Conservation (phyloP, 2,113 vertebrate genomes). For the Phrynocephalus versicolor region DNA sequence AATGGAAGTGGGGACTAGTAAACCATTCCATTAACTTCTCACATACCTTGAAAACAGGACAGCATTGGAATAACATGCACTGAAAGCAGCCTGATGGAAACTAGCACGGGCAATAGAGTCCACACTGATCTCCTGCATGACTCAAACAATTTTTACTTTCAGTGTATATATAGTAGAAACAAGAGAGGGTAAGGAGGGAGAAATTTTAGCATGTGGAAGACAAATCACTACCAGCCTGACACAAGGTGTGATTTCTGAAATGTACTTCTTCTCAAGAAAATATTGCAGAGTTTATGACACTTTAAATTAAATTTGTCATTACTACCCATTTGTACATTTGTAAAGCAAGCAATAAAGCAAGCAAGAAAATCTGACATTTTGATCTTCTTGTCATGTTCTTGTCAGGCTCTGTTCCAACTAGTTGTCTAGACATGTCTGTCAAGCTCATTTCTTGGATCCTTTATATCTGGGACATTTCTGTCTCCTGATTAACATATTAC, state of each 20-base stretch:
- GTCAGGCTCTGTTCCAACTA: conserved; percentile 43
- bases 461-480: conserved; percentile 23
- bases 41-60: no score
- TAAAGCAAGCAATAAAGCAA: conserved; percentile 36
- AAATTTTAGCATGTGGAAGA: conserved; percentile 3
- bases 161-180: not conserved
- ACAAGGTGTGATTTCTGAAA: not conserved
- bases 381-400: conserved; percentile 44
- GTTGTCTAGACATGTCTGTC: conserved; percentile 48
- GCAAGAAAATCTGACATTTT: not conserved
- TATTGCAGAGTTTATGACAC: conserved; percentile 16
- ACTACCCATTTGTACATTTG: conserved; percentile 32
- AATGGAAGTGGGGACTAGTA: no score
- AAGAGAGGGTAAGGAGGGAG: not conserved
- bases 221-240: not conserved
- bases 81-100: no score
- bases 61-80: no score
- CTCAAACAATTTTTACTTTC: not conserved
- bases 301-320: conserved; percentile 38
- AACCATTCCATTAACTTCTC: no score
- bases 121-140: no score
- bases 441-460: conserved; percentile 31
- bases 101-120: no score
- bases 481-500: conserved; percentile 38
- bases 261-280: conserved; percentile 17